phyloP scores from a whole-genome alignment of 1,140 invertebrate genomes.

The Samia ricini region DNA sequence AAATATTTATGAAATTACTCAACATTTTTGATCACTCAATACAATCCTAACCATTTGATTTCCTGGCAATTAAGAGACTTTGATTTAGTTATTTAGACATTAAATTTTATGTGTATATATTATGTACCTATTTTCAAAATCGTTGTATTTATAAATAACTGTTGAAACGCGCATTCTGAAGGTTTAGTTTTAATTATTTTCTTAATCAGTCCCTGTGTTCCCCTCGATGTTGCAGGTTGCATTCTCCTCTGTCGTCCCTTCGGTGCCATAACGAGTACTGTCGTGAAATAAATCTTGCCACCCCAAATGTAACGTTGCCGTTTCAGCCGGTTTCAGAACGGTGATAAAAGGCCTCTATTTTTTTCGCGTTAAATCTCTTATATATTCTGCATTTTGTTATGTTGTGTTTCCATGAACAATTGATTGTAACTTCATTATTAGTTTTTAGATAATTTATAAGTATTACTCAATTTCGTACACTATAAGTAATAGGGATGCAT shows the following conservation, averaged over 20 bases:
- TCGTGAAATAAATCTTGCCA: conserved; percentile 72
- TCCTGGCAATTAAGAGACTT: too few species aligned
- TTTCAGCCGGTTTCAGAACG: conserved; percentile 52
- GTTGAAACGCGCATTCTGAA: neutral
- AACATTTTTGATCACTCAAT: too few species aligned
- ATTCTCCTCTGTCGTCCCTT: conserved; percentile 58
- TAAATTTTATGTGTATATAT: too few species aligned
- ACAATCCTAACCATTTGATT: too few species aligned
- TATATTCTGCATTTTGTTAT: conserved; percentile 62
- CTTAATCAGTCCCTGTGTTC: conserved; percentile 21
- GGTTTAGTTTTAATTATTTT: neutral
- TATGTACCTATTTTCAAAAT: too few species aligned
- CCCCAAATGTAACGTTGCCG: conserved; percentile 50
- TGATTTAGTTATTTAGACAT: too few species aligned
- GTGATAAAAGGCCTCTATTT: conserved; percentile 71
- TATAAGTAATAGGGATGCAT: too few species aligned
- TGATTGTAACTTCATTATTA: conserved; percentile 29
- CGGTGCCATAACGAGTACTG: conserved; percentile 67
- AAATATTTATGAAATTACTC: too few species aligned
- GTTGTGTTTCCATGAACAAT: conserved; percentile 46
- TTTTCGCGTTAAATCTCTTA: conserved; percentile 60
- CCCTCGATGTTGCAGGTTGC: conserved; percentile 46
- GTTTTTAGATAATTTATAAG: neutral
- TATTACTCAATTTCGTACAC: too few species aligned
- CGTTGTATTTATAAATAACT: too few species aligned